These are phyloP conservation scores for Discoglossus pictus DNA, from an alignment of 2,797 vertebrate genomes.

Conservation along the genomic window DNA sequence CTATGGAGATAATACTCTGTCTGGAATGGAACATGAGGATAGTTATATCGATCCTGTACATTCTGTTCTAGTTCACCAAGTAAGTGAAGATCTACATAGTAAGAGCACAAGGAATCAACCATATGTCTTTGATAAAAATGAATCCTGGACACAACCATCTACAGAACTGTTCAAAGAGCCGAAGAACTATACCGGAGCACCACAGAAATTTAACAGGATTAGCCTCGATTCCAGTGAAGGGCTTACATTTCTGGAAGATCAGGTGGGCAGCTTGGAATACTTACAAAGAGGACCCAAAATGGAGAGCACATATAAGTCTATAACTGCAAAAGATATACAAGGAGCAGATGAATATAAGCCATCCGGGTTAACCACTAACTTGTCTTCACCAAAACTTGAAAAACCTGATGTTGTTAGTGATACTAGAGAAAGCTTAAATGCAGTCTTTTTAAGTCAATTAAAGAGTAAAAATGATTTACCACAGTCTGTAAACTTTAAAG, in stretches of 20 bases:
- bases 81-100: no score
- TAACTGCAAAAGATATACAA: not conserved
- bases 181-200: not conserved
- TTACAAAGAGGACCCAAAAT: not conserved
- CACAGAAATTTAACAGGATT: not conserved
- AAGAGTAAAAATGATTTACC: conserved; percentile 2
- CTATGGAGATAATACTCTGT: not conserved
- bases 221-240: not conserved
- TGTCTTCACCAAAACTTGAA: not conserved
- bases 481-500: conserved; percentile 65
- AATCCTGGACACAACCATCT: not conserved
- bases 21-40: not conserved
- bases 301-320: not conserved
- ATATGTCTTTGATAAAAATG: conserved; percentile 30
- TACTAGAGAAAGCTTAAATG: not conserved
- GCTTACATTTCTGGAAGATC: not conserved
- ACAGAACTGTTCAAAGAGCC: not conserved
- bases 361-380: not conserved
- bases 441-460: not conserved
- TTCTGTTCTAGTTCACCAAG: not conserved
- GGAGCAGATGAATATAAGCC: not conserved
- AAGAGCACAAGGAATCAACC: conserved; percentile 46
- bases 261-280: not conserved
- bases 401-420: not conserved
- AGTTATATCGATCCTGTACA: not conserved